Evolutionary conservation across 2,888 invertebrate genomes (phyloP), one percentile per base, ranked within the genome.

Genomic region (Diogma glabrata): DNA sequence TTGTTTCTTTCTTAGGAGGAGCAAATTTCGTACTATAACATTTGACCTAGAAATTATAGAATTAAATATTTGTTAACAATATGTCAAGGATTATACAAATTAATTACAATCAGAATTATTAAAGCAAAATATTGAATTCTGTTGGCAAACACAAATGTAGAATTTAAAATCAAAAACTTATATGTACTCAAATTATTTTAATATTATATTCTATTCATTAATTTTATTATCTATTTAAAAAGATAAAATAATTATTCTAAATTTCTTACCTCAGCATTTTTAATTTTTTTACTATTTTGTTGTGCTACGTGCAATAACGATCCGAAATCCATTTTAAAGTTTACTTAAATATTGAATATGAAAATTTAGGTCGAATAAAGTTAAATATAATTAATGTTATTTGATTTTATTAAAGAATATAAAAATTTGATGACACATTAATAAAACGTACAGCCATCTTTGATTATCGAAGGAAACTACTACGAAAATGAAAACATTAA

Each of bases 1-100:
- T 82, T 36, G 78, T 75, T 60, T 83, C 81, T 62, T 88, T 90
- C 63, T 88, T 88, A 0, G 89, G 87, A 2, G 90, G 86, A 55
- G 83, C 78, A 64, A 85, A 89, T 57, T 83, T 82, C 3, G 88
- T 84, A 61, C 80, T 83, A 63, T 89, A 90, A 63, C 77, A 87
- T 58, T 75, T 72, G 26, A 70, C 65, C 72, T 77, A 57, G 10
- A 56, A 53, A 12, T 49, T 22, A 17, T 22, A 23, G 47, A 46
- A 24, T n/a, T n/a, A n/a, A n/a, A n/a, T n/a, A 26, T 46, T 38
- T 50, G 50, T 50, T 3, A 3, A 30, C 4, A 30, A 4, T n/a
- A 30, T n/a, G 10, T 3, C n/a, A 5, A n/a, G 30, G 10, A n/a
- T 30, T 5, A 30, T 30, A 30, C 30, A 30, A n/a, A 3, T n/a